Base-by-base conservation (phyloP, 2,888 invertebrate species). In the Itoplectis maculator region DNA sequence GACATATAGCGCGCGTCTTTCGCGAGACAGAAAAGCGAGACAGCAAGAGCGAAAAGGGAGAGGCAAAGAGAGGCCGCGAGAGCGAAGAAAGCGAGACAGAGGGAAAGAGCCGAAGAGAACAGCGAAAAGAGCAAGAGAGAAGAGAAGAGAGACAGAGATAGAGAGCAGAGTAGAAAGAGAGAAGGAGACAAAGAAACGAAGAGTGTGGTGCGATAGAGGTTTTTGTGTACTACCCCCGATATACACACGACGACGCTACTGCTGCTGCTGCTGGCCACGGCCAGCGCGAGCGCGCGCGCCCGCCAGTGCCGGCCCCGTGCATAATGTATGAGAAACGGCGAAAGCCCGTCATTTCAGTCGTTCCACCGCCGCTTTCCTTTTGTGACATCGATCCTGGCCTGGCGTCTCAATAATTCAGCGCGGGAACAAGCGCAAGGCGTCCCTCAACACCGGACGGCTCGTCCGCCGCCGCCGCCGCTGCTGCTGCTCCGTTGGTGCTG, bases 341-440 rank as follows among this genome's bases (percentile, higher is more conserved):
- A 91, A 91, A 91, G 91, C 91, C 91, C 91, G 91, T 91, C 91
- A 91, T 92, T 91, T 91, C 90, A 91, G 89, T 89, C 91, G 89
- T 88, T 90, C 87, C 81, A 66, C 81, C 80, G 86, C 88, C 89
- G 90, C 88, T 91, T 91, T 92, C 90, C 89, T 92, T 91, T 91
- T 90, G 92, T 91, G 91, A 92, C 92, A 92, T 92, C 92, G 92
- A 92, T 92, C 92, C 91, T 91, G 84, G 80, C 77, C 77, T 88
- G 86, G 89, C 83, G 88, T 90, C 91, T 92, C 91, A 92, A 92
- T 92, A 92, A 92, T 92, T 92, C 92, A 92, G 83, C 87, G 90
- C 91, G 91, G 92, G 91, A 91, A 91, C 90, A 87, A 79, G 86
- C 90, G 89, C 91, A 91, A 92, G 91, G 91, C 90, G 91, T 88